A percentile compares a stretch with the other conserved stretches of the same genome.
phyloP scores from a whole-genome alignment of 2,888 invertebrate species.

The Ceriagrion tenellum region DNA sequence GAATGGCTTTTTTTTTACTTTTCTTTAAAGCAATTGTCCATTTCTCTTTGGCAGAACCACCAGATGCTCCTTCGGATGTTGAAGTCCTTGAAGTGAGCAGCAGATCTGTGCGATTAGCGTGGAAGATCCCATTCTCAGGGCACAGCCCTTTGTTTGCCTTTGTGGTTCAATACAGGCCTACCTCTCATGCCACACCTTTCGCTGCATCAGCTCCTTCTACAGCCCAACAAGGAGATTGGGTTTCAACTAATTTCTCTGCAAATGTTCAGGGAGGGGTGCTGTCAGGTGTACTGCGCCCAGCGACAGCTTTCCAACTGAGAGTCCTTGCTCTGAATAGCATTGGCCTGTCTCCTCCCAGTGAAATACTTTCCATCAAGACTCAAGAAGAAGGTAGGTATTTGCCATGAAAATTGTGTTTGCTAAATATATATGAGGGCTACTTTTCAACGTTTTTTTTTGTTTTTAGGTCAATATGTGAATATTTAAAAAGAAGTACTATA shows the following conservation, averaged over 20 bases:
- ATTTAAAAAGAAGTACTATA: no score
- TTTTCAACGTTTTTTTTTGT: no score
- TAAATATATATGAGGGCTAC: no score
- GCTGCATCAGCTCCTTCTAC: not conserved
- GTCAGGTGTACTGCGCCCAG: slow-evolving; percentile 53
- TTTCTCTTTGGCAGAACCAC: slow-evolving; percentile 75
- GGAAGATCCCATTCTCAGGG: slow-evolving; percentile 76
- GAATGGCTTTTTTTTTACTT: no score
- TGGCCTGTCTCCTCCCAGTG: slow-evolving; percentile 39
- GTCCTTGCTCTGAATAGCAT: slow-evolving; percentile 38
- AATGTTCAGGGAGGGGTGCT: slow-evolving; percentile 44
- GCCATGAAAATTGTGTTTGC: not conserved
- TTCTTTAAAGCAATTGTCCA: no score
- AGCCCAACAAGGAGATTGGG: slow-evolving; percentile 39
- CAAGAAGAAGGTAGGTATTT: slow-evolving; percentile 69
- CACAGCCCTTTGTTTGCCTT: slow-evolving; percentile 70
- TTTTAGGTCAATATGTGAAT: no score
- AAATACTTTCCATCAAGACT: slow-evolving; percentile 69
- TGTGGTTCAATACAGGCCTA: slow-evolving; percentile 51
- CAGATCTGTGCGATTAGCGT: slow-evolving; percentile 80
- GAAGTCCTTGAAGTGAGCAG: slow-evolving; percentile 81
- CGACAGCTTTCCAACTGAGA: slow-evolving; percentile 30
- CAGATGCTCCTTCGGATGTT: slow-evolving; percentile 82
- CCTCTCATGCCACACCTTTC: slow-evolving; percentile 39
- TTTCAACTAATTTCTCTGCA: slow-evolving; percentile 41